Conservation (phyloP, 2,888 invertebrate genomes). For the Phlogophora meticulosa region DNA sequence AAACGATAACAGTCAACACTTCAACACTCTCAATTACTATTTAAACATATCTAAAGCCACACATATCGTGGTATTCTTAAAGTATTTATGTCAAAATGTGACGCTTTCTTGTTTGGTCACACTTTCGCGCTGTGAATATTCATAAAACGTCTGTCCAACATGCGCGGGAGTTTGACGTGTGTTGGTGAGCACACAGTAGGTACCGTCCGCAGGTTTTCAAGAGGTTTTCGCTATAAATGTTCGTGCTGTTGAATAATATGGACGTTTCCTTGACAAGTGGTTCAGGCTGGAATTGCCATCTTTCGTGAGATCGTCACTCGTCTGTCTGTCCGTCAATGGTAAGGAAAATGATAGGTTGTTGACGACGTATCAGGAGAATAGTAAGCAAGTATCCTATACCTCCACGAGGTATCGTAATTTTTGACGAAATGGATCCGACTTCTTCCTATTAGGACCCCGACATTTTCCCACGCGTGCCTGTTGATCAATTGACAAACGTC, state of each 20-base stretch:
- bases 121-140: slow-evolving; percentile 58
- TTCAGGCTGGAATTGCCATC: slow-evolving; percentile 7
- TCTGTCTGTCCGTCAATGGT: not conserved
- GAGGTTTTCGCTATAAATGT: slow-evolving; percentile 33
- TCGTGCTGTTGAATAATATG: slow-evolving; percentile 48
- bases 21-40: slow-evolving; percentile 47
- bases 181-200: slow-evolving; percentile 3
- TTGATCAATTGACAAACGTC: slow-evolving; percentile 10
- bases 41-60: slow-evolving; percentile 30
- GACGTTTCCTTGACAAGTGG: slow-evolving; percentile 31
- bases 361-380: not conserved
- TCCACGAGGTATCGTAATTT: not conserved
- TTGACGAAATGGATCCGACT: not conserved
- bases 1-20: slow-evolving; percentile 41
- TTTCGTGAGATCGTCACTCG: slow-evolving; percentile 10
- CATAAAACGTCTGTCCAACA: slow-evolving; percentile 42
- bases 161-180: not conserved
- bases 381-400: not conserved
- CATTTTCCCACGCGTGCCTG: not conserved
- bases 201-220: slow-evolving; percentile 26
- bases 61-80: slow-evolving; percentile 43
- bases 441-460: not conserved
- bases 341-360: not conserved
- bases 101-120: slow-evolving; percentile 50
- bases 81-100: slow-evolving; percentile 51